Evolutionary conservation across 2,797 vertebrate species (phyloP), one percentile per base, ranked within the genome.

Genomic region (Lithobates pipiens): DNA sequence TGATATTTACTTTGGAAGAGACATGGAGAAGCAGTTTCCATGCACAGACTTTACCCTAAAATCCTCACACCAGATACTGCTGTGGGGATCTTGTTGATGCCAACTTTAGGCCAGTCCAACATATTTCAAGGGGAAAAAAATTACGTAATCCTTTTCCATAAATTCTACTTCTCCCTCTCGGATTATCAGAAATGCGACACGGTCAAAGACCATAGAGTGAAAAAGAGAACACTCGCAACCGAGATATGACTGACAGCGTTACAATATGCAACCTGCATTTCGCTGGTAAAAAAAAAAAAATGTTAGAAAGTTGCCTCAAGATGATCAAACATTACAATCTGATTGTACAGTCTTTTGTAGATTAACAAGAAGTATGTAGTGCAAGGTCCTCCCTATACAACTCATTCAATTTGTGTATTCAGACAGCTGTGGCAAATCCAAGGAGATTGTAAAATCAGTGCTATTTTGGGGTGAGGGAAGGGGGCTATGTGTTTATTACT

Each of bases 1-100:
- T 82, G 77, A 61, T 82, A 77, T 85, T 88, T 85, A 82, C 74
- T 85, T 88, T 88, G 86, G 86, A 84, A 82, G 36, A 36, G 21
- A 74, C 57, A 36, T 36, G 44, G 72, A 61, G 73, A 63, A 77
- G 67, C 82, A 81, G 74, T 88, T 85, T 88, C 86, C 86, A 88
- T 81, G 65, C 73, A 76, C 65, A 71, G 65, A 57, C 68, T 85
- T 73, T 82, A 85, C 74, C 70, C 78, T 67, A 70, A 77, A 88
- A 88, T 54, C 61, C 57, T 46, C 32, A 71, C 68, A 54, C 80
- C 71, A 79, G 70, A 82, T 77, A 76, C 36, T 70, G 75, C 32
- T 67, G n/a, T 42, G 46, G 74, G 39, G 65, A 68, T 77, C 72
- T 74, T 77, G 85, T 74, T 77, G 85, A 71, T 82, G 74, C 83